Evolutionary conservation across 2,113 vertebrate genomes (phyloP).

Genomic region (Anarrhichthys ocellatus): DNA sequence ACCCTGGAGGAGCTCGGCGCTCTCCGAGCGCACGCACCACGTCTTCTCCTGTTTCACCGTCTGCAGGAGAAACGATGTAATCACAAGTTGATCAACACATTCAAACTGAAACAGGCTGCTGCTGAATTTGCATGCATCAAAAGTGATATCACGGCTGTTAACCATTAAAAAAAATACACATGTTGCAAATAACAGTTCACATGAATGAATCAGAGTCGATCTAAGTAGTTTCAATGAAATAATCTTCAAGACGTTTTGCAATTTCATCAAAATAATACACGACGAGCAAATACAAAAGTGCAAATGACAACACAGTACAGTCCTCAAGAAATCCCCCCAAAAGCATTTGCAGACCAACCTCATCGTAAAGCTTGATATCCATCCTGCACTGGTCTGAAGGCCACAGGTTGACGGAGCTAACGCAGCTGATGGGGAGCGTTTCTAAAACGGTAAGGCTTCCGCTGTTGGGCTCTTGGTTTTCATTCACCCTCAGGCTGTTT

Average conservation of each 20-base stretch:
- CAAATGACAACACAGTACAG: neutral
- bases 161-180: too few species aligned
- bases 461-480: slow-evolving; percentile 48
- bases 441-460: slow-evolving; percentile 69
- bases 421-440: slow-evolving; percentile 83
- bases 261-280: too few species aligned
- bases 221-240: too few species aligned
- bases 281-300: neutral
- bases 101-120: too few species aligned
- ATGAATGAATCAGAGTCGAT: neutral
- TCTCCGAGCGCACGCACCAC: slow-evolving; percentile 86
- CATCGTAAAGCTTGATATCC: slow-evolving; percentile 92
- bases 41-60: slow-evolving; percentile 85
- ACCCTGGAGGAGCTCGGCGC: slow-evolving; percentile 80
- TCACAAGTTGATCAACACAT: neutral
- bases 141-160: neutral
- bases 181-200: neutral
- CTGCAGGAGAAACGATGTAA: slow-evolving; percentile 55
- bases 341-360: slow-evolving; percentile 82
- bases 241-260: too few species aligned
- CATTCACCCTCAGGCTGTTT: neutral
- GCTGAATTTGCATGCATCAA: neutral
- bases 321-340: neutral
- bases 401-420: slow-evolving; percentile 87
- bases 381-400: slow-evolving; percentile 83